Base-by-base conservation (phyloP, 2,113 vertebrate species). In the Andinoacara biseriatus region DNA sequence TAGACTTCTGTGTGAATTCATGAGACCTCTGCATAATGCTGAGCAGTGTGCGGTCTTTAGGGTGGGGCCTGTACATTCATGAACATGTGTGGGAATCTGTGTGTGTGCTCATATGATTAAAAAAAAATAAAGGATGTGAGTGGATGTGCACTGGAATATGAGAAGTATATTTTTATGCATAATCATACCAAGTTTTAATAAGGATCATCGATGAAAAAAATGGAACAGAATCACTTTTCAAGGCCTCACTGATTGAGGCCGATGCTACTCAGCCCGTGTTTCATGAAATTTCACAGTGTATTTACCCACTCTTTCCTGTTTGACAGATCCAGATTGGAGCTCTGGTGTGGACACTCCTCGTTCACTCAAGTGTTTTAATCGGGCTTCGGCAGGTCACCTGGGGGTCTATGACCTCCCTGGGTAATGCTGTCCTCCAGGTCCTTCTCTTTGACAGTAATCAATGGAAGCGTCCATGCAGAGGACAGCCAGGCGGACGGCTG, bases 391-490 rank as follows among this genome's bases (percentile, higher is more conserved):
- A 56, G 93, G 93, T 91, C 91, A 93, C 92, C 91, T 90, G 87
- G 84, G 78, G 94, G 94, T 94, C 90, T 82, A 80, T 94, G 93
- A 94, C 94, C 94, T 92, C 92, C 84, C 87, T n/a, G 80, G 69
- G 69, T 91, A 89, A 92, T 90, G 86, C 90, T 94, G 88, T 95
- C 85, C 74, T 86, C 29, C 77, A 86, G 88, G 88, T 90, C 90
- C 76, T 38, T 75, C 69, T 83, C 88, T 93, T 93, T 94, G 86
- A 94, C 80, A 81, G 75, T 57, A 10, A 59, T 96, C 92, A 96
- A 96, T 95, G 93, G 95, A 93, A 89, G 94, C 94, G 92, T 90
- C 94, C 95, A 94, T 91, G 94, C 95, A 94, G 82, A 63, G 90
- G 92, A 94, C 92, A 92, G 86, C 76, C 80, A 72, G 87, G 88